Evolutionary conservation across 2,888 invertebrate species (phyloP).

Genomic region (Andrena haemorrhoa): DNA sequence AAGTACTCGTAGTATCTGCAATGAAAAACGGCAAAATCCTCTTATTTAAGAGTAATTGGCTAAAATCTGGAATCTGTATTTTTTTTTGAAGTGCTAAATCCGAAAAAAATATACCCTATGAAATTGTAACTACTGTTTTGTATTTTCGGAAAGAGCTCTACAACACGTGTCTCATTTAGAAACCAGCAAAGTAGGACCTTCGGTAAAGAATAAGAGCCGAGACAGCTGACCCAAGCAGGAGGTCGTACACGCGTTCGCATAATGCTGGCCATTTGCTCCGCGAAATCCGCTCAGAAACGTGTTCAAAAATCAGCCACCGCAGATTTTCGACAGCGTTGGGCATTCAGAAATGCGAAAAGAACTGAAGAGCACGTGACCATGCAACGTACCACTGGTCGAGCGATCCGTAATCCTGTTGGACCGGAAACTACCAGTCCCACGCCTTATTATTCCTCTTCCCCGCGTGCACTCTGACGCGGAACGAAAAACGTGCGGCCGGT

Average conservation of each 20-base stretch:
- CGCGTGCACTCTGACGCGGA: background rate
- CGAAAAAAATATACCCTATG: no score
- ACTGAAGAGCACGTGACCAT: slow-evolving; percentile 7
- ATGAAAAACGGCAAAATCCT: no score
- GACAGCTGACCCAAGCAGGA: background rate
- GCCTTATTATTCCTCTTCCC: slow-evolving; percentile 22
- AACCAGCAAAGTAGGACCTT: no score
- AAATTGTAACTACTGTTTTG: no score
- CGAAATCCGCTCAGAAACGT: background rate
- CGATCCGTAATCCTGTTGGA: slow-evolving; percentile 5
- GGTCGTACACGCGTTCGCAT: slow-evolving; percentile 6
- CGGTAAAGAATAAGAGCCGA: no score
- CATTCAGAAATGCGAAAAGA: background rate
- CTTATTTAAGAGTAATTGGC: no score
- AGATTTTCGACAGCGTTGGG: slow-evolving; percentile 2
- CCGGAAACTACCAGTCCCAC: background rate
- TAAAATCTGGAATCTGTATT: no score
- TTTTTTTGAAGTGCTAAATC: no score
- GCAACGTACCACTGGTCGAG: slow-evolving; percentile 3
- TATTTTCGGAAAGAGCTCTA: no score
- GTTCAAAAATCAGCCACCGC: slow-evolving; percentile 6
- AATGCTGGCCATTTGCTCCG: background rate
- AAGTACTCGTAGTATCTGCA: no score
- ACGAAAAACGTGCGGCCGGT: slow-evolving; percentile 29
- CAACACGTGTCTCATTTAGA: no score